Base-by-base conservation (phyloP, 92 coral and sea anemone species). In the Paramuricea clavata region DNA sequence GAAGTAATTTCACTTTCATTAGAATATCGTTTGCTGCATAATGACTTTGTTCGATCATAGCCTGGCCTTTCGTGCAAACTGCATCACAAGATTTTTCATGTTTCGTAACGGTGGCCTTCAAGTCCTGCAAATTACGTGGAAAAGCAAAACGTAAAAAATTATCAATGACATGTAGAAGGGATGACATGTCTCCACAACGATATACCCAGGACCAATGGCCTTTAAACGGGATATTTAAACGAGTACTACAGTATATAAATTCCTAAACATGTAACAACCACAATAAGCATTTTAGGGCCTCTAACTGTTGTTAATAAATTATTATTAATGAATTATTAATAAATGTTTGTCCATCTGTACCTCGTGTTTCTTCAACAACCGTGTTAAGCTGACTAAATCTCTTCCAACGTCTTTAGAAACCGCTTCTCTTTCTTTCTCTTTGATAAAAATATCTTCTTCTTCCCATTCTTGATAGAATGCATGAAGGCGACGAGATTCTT, bases 391-490 rank as follows among this genome's bases (percentile, higher is more conserved):
- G 30, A 94, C 85, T 13, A 95, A 86, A 74, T 95, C 98, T 69
- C 89, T 92, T 5, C 98, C 98, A 19, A 95, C 98, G 25, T 95
- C 98, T 91, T 95, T 95, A 0, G 98, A 95, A 6, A 92, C 79
- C 0, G 93, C 89, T 27, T 94, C 93, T 79, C 93, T 88, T 56
- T 95, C 98, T 15, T 93, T 89, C 84, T 95, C 98, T 79, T 92
- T 94, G 41, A 95, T 91, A 59, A 95, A 95, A 49, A 93, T 92
- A 50, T 95, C 98, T 73, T 94, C 98, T 76, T 90, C 98, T 49
- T 95, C 98, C 69, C 95, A 83, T 78, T 95, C 98, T 43, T 93
- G 95, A 89, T 93, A 94, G 89, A 95, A 94, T 78, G 81, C 87
- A 86, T 94, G 95, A 30, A 92, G 95, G 76, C 92, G 89, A 21